Evolutionary conservation across 2,888 invertebrate genomes (phyloP).

Genomic region (Venustoraphidia nigricollis): DNA sequence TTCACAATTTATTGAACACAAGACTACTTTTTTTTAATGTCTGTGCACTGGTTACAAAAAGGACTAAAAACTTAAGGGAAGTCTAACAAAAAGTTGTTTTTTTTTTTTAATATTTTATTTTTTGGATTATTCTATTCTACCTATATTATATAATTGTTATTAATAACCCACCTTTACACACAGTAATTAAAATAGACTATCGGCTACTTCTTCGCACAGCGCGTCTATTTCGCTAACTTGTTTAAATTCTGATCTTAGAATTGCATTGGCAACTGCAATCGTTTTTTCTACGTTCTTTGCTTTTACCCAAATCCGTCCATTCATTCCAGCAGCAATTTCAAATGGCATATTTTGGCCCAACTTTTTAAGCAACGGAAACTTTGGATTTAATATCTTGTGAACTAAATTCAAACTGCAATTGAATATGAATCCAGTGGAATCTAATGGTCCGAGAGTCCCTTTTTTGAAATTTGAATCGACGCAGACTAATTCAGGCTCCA

Average conservation of each 20-base stretch:
- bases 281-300: constrained; percentile 54
- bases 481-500: constrained; percentile 88
- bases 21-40: no score
- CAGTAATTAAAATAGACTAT: not conserved
- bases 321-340: constrained; percentile 85
- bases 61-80: no score
- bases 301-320: constrained; percentile 89
- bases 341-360: constrained; percentile 67
- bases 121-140: no score
- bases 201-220: constrained; percentile 33
- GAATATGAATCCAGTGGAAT: constrained; percentile 60
- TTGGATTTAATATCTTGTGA: constrained; percentile 54
- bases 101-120: not conserved
- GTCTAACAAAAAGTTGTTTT: no score
- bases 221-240: constrained; percentile 40
- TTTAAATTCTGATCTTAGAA: constrained; percentile 52
- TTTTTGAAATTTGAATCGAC: constrained; percentile 79
- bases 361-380: constrained; percentile 53
- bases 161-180: no score
- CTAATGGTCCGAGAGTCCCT: constrained; percentile 58
- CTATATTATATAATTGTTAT: no score
- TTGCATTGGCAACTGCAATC: constrained; percentile 67
- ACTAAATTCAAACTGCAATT: constrained; percentile 55
- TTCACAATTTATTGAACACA: no score
- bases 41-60: no score